Evolutionary conservation across 2,797 vertebrate genomes (phyloP).

Genomic region (Acrossocheilus wenchowensis): DNA sequence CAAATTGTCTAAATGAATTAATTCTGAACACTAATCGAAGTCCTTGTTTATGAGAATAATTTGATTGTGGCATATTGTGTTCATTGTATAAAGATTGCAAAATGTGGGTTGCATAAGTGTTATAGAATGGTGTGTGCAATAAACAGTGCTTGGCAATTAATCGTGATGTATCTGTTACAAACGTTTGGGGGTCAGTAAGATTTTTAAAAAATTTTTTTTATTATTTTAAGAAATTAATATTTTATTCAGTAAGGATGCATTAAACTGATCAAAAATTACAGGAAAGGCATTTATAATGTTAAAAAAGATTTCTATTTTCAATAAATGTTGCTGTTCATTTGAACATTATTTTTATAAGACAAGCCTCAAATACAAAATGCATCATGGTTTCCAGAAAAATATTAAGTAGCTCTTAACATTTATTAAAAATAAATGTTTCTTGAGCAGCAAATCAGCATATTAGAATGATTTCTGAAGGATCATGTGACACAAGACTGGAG

Average conservation of each 20-base stretch:
- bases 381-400: neutral
- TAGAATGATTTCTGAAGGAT: neutral
- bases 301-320: neutral
- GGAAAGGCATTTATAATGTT: neutral
- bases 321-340: neutral
- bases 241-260: neutral
- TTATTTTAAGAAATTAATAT: neutral
- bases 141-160: neutral
- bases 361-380: neutral
- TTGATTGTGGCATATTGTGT: too few relatives aligned
- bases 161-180: neutral
- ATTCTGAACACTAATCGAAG: neutral
- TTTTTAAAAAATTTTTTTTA: too few relatives aligned
- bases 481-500: neutral
- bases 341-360: neutral
- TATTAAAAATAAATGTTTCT: neutral
- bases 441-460: neutral
- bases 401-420: neutral
- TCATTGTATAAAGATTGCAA: neutral
- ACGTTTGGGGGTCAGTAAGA: neutral
- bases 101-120: neutral
- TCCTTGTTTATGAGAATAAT: neutral
- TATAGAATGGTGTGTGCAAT: neutral
- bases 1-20: neutral
- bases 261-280: neutral